Conservation (phyloP, 2,888 invertebrate species). For the Cylloceria caligata region DNA sequence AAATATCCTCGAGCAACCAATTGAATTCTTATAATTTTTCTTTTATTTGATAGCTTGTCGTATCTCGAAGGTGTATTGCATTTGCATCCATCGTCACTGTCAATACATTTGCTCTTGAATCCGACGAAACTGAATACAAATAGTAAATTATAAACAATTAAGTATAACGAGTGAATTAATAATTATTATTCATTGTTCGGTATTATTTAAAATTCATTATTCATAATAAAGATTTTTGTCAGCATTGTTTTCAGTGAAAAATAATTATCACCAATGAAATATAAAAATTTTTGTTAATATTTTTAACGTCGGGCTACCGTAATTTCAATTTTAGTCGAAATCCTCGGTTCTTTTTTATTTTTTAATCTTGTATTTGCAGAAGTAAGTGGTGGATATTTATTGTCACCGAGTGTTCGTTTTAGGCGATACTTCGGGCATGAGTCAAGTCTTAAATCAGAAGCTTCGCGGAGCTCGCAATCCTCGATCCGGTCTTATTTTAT, state of each 20-base stretch:
- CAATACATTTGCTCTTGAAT: not conserved
- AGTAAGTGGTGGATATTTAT: not conserved
- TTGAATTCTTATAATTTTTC: no score
- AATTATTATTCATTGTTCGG: not conserved
- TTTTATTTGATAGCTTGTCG: not conserved
- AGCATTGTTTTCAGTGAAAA: not conserved
- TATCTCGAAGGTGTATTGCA: not conserved
- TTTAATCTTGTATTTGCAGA: not conserved
- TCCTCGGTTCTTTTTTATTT: no score
- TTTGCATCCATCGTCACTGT: not conserved
- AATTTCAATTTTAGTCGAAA: not conserved
- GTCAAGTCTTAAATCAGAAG: constrained; percentile 65
- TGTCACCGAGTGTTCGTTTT: constrained; percentile 12
- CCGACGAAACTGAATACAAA: not conserved
- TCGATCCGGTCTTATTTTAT: constrained; percentile 64
- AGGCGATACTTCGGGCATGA: constrained; percentile 54
- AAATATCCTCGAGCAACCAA: not conserved
- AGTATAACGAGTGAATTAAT: not conserved
- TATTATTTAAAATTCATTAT: not conserved
- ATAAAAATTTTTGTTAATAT: no score
- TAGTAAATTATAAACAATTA: no score
- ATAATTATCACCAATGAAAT: not conserved
- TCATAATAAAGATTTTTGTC: not conserved
- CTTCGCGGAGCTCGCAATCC: constrained; percentile 58
- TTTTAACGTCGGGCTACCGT: no score